These are phyloP conservation scores for Sthenelais limicola DNA, from an alignment of 2,888 invertebrate species.

Conservation along the genomic window DNA sequence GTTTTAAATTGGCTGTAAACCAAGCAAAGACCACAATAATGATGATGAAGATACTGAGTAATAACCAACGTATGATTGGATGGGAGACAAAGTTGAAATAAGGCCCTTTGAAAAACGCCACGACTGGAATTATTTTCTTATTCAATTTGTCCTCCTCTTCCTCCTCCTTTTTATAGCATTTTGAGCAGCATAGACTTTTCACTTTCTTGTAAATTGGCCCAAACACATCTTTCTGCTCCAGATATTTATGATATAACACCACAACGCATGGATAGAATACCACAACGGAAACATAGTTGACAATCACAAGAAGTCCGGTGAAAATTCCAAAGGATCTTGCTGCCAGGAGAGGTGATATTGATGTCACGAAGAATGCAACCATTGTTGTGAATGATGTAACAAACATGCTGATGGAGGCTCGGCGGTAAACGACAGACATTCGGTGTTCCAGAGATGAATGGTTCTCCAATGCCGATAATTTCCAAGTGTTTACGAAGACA, in stretches of 20 bases:
- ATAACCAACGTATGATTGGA: slow-evolving; percentile 51
- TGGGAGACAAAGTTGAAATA: slow-evolving; percentile 58
- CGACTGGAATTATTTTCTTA: slow-evolving; percentile 5
- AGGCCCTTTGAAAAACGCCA: slow-evolving; percentile 52
- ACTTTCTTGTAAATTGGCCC: neutral
- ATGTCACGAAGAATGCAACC: slow-evolving; percentile 48
- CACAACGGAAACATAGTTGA: slow-evolving; percentile 53
- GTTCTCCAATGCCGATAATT: slow-evolving; percentile 36
- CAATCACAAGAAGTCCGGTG: slow-evolving; percentile 46
- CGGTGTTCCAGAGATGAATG: slow-evolving; percentile 43
- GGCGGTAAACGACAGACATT: slow-evolving; percentile 47
- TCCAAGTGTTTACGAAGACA: slow-evolving; percentile 53
- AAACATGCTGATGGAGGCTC: slow-evolving; percentile 50
- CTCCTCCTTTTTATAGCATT: neutral
- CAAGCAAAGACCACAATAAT: slow-evolving; percentile 56
- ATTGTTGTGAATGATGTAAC: slow-evolving; percentile 52
- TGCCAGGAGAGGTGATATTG: slow-evolving; percentile 45
- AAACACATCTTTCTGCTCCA: slow-evolving; percentile 23
- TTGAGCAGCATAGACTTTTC: neutral
- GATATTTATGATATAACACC: slow-evolving; percentile 43
- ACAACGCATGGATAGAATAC: slow-evolving; percentile 51
- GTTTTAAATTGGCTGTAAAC: slow-evolving; percentile 56
- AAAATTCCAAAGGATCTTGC: slow-evolving; percentile 49
- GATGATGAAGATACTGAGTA: slow-evolving; percentile 52
- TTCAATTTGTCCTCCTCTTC: neutral